Evolutionary conservation across 1,140 invertebrate species (phyloP).

Genomic region (Calephelis nemesis): DNA sequence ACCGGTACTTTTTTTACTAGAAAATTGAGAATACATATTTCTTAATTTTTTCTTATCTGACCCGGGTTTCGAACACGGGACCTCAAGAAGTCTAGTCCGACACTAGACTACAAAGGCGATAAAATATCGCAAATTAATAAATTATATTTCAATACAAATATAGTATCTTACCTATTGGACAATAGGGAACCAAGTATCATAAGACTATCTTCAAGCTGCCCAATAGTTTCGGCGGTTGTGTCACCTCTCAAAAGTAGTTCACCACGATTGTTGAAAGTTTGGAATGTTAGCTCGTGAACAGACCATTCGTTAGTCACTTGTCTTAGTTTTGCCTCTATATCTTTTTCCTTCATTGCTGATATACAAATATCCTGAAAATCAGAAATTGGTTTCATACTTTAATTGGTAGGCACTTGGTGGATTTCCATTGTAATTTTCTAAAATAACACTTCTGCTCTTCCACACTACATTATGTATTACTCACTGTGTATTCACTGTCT

Average conservation of each 20-base stretch:
- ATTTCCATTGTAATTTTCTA: too few species aligned
- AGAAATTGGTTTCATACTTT: neutral
- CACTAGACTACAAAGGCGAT: too few species aligned
- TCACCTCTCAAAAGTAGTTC: constrained; percentile 95
- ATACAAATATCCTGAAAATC: constrained; percentile 93
- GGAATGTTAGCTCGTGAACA: constrained; percentile 94
- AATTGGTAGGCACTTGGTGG: too few species aligned
- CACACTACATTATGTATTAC: too few species aligned
- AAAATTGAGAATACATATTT: too few species aligned
- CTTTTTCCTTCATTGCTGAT: constrained; percentile 98
- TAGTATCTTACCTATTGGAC: constrained; percentile 86
- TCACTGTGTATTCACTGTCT: too few species aligned
- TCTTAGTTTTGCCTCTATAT: constrained; percentile 97
- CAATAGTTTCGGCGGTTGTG: constrained; percentile 96
- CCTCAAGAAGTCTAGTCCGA: too few species aligned
- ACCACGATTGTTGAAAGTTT: constrained; percentile 96
- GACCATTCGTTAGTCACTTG: constrained; percentile 98
- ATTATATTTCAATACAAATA: neutral
- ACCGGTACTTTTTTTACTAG: too few species aligned
- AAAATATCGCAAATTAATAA: too few species aligned
- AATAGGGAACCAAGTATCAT: constrained; percentile 96
- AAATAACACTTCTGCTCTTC: too few species aligned
- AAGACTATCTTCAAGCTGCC: constrained; percentile 95
- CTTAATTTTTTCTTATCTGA: too few species aligned
- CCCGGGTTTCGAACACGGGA: too few species aligned